Evolutionary conservation across 1,140 invertebrate genomes (phyloP).

Genomic region (Telenomus remus): DNA sequence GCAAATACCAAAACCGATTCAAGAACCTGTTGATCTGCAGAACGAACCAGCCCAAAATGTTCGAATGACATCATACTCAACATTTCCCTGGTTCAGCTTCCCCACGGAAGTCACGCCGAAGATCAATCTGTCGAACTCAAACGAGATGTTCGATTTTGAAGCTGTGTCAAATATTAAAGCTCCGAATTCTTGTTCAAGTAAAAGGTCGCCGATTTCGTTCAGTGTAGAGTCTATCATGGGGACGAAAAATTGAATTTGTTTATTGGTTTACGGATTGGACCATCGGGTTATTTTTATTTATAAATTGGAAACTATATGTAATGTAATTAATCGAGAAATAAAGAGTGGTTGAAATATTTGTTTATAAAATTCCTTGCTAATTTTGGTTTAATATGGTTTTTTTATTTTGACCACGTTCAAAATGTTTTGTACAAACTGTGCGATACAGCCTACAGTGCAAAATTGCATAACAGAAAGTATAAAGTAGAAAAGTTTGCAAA

Average conservation of each 20-base stretch:
- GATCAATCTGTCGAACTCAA: conserved; percentile 8
- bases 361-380: too few species aligned
- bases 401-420: too few species aligned
- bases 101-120: conserved; percentile 19
- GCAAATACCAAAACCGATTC: conserved; percentile 19
- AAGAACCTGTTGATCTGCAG: conserved; percentile 19
- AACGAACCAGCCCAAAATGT: conserved; percentile 39
- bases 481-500: too few species aligned
- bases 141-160: conserved; percentile 21
- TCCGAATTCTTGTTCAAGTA: conserved; percentile 30
- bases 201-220: conserved; percentile 68
- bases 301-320: too few species aligned
- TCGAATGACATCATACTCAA: conserved; percentile 45
- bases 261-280: too few species aligned
- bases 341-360: too few species aligned
- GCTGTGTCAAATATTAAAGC: conserved; percentile 5
- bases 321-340: too few species aligned
- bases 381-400: too few species aligned
- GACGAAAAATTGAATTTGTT: conserved; percentile 60
- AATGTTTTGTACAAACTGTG: too few species aligned
- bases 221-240: conserved; percentile 73
- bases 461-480: too few species aligned
- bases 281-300: too few species aligned
- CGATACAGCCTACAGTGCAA: too few species aligned
- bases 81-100: conserved; percentile 58